Evolutionary conservation across 1,140 invertebrate species (phyloP).

Genomic region (Drosophila nasuta): DNA sequence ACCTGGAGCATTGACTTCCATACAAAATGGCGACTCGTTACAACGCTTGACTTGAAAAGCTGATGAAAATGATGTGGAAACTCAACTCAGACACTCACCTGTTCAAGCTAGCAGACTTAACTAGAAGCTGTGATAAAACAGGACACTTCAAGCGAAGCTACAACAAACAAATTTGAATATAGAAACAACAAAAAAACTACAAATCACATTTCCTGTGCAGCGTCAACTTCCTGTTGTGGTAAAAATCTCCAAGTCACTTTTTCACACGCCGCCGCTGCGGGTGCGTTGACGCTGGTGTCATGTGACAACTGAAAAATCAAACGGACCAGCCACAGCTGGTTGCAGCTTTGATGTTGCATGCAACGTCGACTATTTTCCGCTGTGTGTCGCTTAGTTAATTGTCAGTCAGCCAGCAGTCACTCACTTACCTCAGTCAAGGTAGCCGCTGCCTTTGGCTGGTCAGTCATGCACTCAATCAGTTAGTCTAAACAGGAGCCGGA

Average conservation of each 20-base stretch:
- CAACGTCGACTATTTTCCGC: conserved; percentile 75
- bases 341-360: conserved; percentile 75
- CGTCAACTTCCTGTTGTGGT: conserved; percentile 70
- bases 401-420: conserved; percentile 50
- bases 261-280: conserved; percentile 59
- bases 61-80: conserved; percentile 59
- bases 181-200: conserved; percentile 61
- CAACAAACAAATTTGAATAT: conserved; percentile 70
- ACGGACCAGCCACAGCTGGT: conserved; percentile 60
- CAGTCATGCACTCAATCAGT: conserved; percentile 80
- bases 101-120: conserved; percentile 18
- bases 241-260: conserved; percentile 71
- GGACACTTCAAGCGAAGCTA: conserved; percentile 43
- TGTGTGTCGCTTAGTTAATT: conserved; percentile 75
- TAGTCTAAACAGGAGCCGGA: conserved; percentile 41
- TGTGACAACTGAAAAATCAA: conserved; percentile 63
- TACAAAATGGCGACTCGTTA: conserved; percentile 67
- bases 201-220: conserved; percentile 80
- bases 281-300: conserved; percentile 27
- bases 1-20: conserved; percentile 63
- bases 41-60: conserved; percentile 55
- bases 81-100: conserved; percentile 57
- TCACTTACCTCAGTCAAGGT: conserved; percentile 52
- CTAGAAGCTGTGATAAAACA: conserved; percentile 17
- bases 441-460: conserved; percentile 52